Evolutionary conservation across 2,113 vertebrate species (phyloP).

Genomic region (Syngnathus typhle): DNA sequence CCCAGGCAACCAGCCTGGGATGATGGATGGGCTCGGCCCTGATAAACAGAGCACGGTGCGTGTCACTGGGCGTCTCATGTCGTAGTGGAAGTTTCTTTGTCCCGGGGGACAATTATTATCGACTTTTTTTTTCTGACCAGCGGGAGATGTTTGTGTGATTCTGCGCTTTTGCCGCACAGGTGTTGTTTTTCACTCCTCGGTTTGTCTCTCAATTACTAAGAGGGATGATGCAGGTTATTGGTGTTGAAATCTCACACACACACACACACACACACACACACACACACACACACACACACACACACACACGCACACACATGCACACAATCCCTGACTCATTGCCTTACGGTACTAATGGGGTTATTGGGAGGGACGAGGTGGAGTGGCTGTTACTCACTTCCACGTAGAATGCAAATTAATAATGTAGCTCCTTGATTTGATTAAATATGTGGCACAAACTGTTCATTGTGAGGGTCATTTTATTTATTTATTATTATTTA

Average conservation of each 20-base stretch:
- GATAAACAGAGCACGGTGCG: constrained; percentile 56
- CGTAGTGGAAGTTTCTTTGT: constrained; percentile 39
- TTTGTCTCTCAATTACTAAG: constrained; percentile 19
- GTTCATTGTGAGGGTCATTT: constrained; percentile 7
- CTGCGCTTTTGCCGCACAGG: neutral
- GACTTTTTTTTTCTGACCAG: constrained; percentile 15
- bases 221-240: constrained; percentile 11
- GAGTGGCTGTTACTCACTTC: constrained; percentile 28
- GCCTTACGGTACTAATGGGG: constrained; percentile 35
- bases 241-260: neutral
- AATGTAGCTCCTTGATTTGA: constrained; percentile 35
- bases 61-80: constrained; percentile 43
- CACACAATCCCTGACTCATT: constrained; percentile 38
- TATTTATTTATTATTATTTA: neutral
- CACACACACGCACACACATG: constrained; percentile 9
- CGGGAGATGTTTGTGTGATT: constrained; percentile 3
- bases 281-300: constrained; percentile 17
- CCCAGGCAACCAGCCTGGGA: constrained; percentile 61
- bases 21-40: constrained; percentile 59
- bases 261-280: constrained; percentile 16
- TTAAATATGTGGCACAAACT: constrained; percentile 21
- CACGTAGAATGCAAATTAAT: constrained; percentile 34
- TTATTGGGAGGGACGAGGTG: constrained; percentile 16
- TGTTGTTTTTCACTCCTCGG: constrained; percentile 8
- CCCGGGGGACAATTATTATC: constrained; percentile 28